Percentiles rank a stretch among this genome's conserved stretches.
Evolutionary conservation across 2,888 invertebrate genomes (phyloP).

Genomic region (Choreutis nemorana): DNA sequence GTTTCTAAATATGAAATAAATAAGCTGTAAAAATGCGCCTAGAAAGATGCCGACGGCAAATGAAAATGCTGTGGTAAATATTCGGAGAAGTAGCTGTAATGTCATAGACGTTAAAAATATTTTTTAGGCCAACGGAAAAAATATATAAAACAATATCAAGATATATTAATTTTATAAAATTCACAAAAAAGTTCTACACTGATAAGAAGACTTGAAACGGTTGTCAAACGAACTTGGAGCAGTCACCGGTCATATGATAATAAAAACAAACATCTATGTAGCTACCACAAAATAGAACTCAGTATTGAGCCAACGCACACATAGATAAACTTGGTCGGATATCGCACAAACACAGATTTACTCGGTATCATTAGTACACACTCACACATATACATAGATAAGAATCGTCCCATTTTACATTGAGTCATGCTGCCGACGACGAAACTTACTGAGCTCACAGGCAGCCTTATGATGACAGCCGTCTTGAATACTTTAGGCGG

Average conservation of each 20-base stretch:
- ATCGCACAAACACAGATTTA: slow-evolving; percentile 41
- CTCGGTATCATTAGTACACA: slow-evolving; percentile 24
- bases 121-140: background rate
- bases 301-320: slow-evolving; percentile 60
- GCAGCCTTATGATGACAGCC: slow-evolving; percentile 65
- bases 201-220: slow-evolving; percentile 3
- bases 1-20: background rate
- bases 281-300: slow-evolving; percentile 60
- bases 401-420: slow-evolving; percentile 65
- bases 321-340: slow-evolving; percentile 46
- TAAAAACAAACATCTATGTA: slow-evolving; percentile 66
- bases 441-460: slow-evolving; percentile 62
- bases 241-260: slow-evolving; percentile 58
- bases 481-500: slow-evolving; percentile 54
- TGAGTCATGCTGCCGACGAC: slow-evolving; percentile 49
- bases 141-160: background rate
- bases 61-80: slow-evolving; percentile 1
- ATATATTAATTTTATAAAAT: background rate
- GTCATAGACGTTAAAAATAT: background rate
- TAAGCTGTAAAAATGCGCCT: slow-evolving; percentile 24
- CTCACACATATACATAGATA: slow-evolving; percentile 45
- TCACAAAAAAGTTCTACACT: background rate
- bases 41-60: slow-evolving; percentile 19
- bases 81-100: background rate
- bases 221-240: slow-evolving; percentile 28